Base-by-base conservation (phyloP, 2,113 vertebrate species). In the Misgurnus anguillicaudatus region DNA sequence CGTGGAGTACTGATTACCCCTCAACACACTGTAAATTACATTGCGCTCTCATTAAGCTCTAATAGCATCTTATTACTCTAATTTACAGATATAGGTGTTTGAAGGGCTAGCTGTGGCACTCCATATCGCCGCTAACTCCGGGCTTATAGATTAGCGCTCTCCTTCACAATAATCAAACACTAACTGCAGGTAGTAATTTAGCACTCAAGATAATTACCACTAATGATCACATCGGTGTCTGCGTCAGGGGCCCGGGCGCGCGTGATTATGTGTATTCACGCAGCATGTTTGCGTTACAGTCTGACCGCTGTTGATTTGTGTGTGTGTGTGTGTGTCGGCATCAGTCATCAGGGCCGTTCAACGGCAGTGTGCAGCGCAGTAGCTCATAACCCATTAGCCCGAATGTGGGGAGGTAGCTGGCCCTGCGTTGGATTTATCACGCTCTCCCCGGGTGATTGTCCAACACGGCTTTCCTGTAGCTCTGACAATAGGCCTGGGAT, bases 111-210 rank as follows among this genome's bases (percentile, higher is more conserved):
- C 88, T 86, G 87, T 88, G 87, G 87, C 88, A 85, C 82, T 78
- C 65, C 73, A 66, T 72, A 71, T 69, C 79, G 83, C 86, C 48
- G 88, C 87, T 86, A 84, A 80, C 67, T 82, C 51, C 9, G 7
- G 3, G 47, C 77, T 60, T 61, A 60, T 38, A 45, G 65, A 78
- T 82, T 87, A 90, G 84, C 74, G 10, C 16, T 14, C 76, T 80
- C 86, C 87, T 87, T 87, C 86, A 87, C 74, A 80, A 75, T 84
- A 81, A 80, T 80, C 73, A 81, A 76, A 85, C 61, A 72, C 80
- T 86, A 89, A 90, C 90, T 90, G 89, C 88, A 87, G 88, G 85
- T 89, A 88, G 86, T 90, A 89, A 92, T 92, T 92, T 91, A 92
- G 82, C 87, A 87, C 90, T 89, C 86, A 80, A 84, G 86, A 87